Evolutionary conservation across 2,888 invertebrate species (phyloP), one percentile per base, ranked within the genome.

Genomic region (Phlogophora meticulosa): DNA sequence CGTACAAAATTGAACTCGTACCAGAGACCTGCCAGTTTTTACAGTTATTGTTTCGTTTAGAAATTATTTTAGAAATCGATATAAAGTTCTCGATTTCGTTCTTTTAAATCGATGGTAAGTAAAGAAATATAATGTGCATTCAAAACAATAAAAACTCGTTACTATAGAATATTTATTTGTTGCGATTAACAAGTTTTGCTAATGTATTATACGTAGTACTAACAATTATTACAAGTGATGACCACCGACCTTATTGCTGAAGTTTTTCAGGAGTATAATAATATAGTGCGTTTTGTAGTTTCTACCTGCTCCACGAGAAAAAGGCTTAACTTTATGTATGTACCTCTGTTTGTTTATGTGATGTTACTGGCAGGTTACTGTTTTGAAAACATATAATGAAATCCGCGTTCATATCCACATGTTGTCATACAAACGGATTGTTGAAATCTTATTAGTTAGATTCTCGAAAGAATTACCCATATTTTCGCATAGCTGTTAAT

Each of bases 1-100:
- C 2, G 28, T 4, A 4, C 28, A 17, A 49, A 17, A 11, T 32
- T 49, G 53, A 65, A 68, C 64, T 40, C 53, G 43, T 15, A 52
- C 4, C 34, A 0, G 11, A n/a, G 9, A 22, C 1, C 20, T 59
- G 49, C 4, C 4, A 45, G 10, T 2, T 11, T 22, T 20, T 9
- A 45, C 72, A 46, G 46, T 15, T 10, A 28, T 46, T n/a, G n/a
- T 28, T 38, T 51, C 69, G 69, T 69, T 73, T 48, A 64, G 46
- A 64, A 69, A 53, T 64, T 4, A 3, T 4, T 22, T 36, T 4
- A 11, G 13, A 15, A 36, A 17, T 40, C 52, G 34, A 40, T 52
- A 40, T 4, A 0, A 5, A 17, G 15, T 3, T 3, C 10, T 42
- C 46, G 34, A 52, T 46, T 0, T 42, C 1, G 48, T 7, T n/a